Conservation (phyloP, 2,888 invertebrate genomes). For the Melikaiella ostensackeni region DNA sequence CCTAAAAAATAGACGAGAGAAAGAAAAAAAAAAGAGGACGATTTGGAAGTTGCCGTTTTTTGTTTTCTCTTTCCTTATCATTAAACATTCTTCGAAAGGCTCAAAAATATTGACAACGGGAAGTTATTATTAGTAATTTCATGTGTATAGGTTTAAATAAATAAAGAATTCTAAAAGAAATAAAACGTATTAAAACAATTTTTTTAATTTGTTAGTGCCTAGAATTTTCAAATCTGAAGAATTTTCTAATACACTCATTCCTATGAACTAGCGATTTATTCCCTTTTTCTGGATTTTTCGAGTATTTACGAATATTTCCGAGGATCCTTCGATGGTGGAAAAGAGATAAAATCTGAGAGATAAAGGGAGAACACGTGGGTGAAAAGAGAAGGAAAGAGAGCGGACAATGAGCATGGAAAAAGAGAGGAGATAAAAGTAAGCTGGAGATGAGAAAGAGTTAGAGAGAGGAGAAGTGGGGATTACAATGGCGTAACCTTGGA, state of each 20-base stretch:
- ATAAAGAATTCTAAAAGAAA: no score
- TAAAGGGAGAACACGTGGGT: conserved; percentile 34
- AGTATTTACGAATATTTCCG: conserved; percentile 60
- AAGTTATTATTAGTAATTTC: no score
- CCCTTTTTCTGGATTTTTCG: conserved; percentile 54
- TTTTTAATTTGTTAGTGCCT: no score
- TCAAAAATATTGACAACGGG: no score
- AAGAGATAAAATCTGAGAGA: conserved; percentile 44
- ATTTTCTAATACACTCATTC: conserved; percentile 35
- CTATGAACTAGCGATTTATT: not conserved
- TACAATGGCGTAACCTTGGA: conserved; percentile 48
- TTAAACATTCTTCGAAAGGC: no score
- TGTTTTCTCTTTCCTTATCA: no score
- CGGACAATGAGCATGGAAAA: conserved; percentile 20
- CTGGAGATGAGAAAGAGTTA: conserved; percentile 38
- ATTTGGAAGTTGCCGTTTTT: no score
- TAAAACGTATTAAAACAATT: no score
- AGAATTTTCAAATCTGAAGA: no score
- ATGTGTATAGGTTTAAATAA: no score
- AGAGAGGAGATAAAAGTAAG: conserved; percentile 37
- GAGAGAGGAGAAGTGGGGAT: conserved; percentile 39
- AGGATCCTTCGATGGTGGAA: conserved; percentile 48
- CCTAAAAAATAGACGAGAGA: no score
- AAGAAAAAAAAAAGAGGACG: no score
- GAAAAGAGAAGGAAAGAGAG: conserved; percentile 5